A percentile compares a stretch with the other conserved stretches of the same genome.
phyloP scores from a whole-genome alignment of 1,140 invertebrate genomes.

The Nasonia giraulti region DNA sequence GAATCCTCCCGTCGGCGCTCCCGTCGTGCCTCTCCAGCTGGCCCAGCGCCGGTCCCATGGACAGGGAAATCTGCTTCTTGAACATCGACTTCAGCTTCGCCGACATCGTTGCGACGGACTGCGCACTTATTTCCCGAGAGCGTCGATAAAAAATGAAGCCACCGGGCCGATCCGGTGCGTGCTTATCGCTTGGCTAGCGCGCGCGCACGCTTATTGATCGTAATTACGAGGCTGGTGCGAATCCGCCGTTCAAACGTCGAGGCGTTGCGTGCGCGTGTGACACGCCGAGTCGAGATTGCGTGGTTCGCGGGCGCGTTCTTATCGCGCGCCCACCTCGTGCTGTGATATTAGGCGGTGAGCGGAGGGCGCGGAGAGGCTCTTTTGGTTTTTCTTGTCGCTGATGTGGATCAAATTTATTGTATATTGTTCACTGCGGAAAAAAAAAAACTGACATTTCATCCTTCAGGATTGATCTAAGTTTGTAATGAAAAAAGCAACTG shows the following conservation, averaged over 20 bases:
- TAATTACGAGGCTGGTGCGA: constrained; percentile 14
- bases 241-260: background rate
- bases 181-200: background rate
- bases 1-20: background rate
- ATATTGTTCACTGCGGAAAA: no score
- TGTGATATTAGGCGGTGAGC: background rate
- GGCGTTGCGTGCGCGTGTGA: background rate
- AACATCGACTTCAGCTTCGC: constrained; percentile 51
- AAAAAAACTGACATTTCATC: no score
- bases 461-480: no score
- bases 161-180: background rate
- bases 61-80: constrained; percentile 46
- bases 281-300: background rate
- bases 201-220: constrained; percentile 6
- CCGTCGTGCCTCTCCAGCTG: no score
- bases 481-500: no score
- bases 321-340: background rate
- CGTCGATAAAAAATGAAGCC: background rate
- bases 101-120: background rate
- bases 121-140: background rate
- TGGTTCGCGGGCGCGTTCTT: background rate
- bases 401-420: no score
- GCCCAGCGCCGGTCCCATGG: background rate
- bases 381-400: no score
- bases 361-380: no score